Conservation (phyloP, 2,797 vertebrate species). For the Thamnophis elegans region DNA sequence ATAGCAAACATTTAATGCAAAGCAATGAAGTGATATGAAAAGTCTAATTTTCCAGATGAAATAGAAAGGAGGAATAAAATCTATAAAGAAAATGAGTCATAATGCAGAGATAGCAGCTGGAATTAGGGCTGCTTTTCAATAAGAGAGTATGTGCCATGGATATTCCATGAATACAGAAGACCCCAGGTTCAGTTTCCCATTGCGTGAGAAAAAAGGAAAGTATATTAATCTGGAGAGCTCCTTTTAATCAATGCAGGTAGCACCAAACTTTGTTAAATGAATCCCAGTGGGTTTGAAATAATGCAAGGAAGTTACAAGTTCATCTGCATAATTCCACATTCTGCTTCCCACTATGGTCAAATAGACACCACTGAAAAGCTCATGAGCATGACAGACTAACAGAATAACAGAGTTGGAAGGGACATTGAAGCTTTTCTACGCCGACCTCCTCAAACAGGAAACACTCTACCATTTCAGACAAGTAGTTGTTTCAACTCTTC, state of each 20-base stretch:
- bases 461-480: background rate
- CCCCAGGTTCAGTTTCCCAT: background rate
- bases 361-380: background rate
- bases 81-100: slow-evolving; percentile 31
- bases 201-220: background rate
- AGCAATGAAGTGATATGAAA: background rate
- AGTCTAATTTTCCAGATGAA: slow-evolving; percentile 2
- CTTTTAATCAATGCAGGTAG: background rate
- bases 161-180: background rate
- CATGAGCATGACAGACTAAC: background rate
- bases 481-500: background rate
- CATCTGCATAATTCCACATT: background rate
- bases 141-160: background rate
- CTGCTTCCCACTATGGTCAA: background rate
- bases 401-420: background rate
- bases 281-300: background rate
- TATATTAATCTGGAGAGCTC: background rate
- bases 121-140: background rate
- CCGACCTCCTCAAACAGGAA: background rate
- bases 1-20: background rate
- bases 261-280: background rate
- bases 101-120: background rate
- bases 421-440: background rate
- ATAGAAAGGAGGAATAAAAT: background rate
- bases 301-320: background rate